phyloP scores from a whole-genome alignment of 2,888 invertebrate species.

The Eupithecia abbreviata region DNA sequence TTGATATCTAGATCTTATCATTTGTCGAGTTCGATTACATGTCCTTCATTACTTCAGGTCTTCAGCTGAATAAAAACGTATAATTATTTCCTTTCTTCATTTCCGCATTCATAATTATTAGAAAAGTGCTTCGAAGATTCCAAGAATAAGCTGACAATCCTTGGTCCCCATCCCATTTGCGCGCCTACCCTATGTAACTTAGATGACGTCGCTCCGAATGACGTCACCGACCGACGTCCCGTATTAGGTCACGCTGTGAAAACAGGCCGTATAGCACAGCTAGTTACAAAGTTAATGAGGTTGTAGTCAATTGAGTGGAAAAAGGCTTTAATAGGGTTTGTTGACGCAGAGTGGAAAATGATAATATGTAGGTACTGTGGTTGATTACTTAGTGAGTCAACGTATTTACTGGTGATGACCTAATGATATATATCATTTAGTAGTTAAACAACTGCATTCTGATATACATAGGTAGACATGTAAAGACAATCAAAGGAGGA shows the following conservation, averaged over 20 bases:
- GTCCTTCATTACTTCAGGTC: not conserved
- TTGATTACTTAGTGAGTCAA: slow-evolving; percentile 26
- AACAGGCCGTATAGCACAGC: not conserved
- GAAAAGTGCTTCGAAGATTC: not conserved
- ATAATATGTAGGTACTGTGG: slow-evolving; percentile 13
- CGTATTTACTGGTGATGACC: slow-evolving; percentile 27
- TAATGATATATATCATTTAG: slow-evolving; percentile 26
- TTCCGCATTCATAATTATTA: not conserved
- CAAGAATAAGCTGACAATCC: not conserved
- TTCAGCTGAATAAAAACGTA: not conserved
- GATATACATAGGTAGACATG: slow-evolving; percentile 1
- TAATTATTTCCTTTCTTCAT: too few relatives aligned
- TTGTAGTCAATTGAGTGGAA: slow-evolving; percentile 7
- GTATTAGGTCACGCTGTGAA: slow-evolving; percentile 21
- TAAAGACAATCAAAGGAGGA: slow-evolving; percentile 6
- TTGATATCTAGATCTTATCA: too few relatives aligned
- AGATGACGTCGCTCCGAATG: slow-evolving; percentile 16
- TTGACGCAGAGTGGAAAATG: slow-evolving; percentile 23
- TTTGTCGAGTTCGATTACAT: not conserved
- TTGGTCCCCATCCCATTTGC: slow-evolving; percentile 8
- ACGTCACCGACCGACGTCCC: slow-evolving; percentile 15
- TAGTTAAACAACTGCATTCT: slow-evolving; percentile 23
- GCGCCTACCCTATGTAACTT: slow-evolving; percentile 1
- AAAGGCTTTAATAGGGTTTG: not conserved
- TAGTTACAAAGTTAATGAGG: not conserved